Percentiles rank a stretch among this genome's conserved stretches.
phyloP scores from a whole-genome alignment of 2,888 invertebrate species.

The Byasa hedistus region DNA sequence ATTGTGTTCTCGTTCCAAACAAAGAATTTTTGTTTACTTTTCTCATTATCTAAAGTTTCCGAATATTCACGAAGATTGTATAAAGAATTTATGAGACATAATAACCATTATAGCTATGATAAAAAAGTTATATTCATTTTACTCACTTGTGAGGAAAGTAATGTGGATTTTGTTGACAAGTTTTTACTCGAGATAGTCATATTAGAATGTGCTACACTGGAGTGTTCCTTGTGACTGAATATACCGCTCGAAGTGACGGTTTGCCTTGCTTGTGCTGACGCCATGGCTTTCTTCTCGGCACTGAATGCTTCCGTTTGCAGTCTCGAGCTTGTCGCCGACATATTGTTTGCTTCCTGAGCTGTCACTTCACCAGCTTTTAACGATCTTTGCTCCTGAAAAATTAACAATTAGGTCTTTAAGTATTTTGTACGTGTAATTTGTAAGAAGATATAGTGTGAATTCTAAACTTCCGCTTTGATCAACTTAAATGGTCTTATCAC shows the following conservation, averaged over 20 bases:
- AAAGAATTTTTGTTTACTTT: no score
- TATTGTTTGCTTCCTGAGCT: slow-evolving; percentile 91
- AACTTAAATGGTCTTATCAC: slow-evolving; percentile 45
- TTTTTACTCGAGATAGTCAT: slow-evolving; percentile 89
- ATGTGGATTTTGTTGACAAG: slow-evolving; percentile 82
- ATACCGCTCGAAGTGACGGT: slow-evolving; percentile 89
- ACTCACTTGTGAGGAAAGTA: slow-evolving; percentile 77
- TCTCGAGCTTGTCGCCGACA: slow-evolving; percentile 90
- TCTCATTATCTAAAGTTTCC: no score
- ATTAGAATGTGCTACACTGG: slow-evolving; percentile 88
- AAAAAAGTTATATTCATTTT: no score
- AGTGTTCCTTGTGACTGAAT: slow-evolving; percentile 85
- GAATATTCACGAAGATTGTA: no score
- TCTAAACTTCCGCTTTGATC: background rate
- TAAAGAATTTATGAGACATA: no score
- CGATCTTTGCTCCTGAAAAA: slow-evolving; percentile 88
- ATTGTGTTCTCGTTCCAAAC: no score
- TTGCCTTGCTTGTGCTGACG: slow-evolving; percentile 88
- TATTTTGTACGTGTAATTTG: background rate
- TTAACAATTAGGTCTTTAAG: slow-evolving; percentile 10
- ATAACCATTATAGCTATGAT: no score
- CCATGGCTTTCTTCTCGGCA: slow-evolving; percentile 88
- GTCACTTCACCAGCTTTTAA: slow-evolving; percentile 91
- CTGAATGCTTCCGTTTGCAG: slow-evolving; percentile 92
- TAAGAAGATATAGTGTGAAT: slow-evolving; percentile 1